Evolutionary conservation across 2,888 invertebrate genomes (phyloP).

Genomic region (Hypercompe scribonia): DNA sequence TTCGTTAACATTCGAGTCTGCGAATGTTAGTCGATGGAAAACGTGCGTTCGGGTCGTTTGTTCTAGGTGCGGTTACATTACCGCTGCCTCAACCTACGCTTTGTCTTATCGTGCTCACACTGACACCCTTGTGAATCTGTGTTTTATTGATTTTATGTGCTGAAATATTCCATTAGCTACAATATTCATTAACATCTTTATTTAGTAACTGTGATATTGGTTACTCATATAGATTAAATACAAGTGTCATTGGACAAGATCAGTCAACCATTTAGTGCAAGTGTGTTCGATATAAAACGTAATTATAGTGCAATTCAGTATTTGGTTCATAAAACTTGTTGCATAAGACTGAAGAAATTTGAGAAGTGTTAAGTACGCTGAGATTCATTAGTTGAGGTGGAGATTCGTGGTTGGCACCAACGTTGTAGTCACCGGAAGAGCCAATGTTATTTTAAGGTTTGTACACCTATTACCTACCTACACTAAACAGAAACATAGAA

Average conservation of each 20-base stretch:
- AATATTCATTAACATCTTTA: slow-evolving; percentile 58
- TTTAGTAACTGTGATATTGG: slow-evolving; percentile 64
- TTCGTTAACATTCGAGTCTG: slow-evolving; percentile 59
- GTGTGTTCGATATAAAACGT: slow-evolving; percentile 64
- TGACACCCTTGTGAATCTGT: slow-evolving; percentile 55
- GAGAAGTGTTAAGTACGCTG: slow-evolving; percentile 49
- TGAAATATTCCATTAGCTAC: slow-evolving; percentile 61
- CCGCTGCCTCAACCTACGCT: slow-evolving; percentile 64
- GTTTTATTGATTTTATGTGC: slow-evolving; percentile 70
- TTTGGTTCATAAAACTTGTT: slow-evolving; percentile 49
- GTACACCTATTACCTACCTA: slow-evolving; percentile 53
- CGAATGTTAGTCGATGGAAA: slow-evolving; percentile 68
- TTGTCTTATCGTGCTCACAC: slow-evolving; percentile 65
- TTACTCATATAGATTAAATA: slow-evolving; percentile 63
- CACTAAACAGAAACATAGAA: slow-evolving; percentile 50
- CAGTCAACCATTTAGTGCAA: slow-evolving; percentile 75
- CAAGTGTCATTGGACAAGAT: slow-evolving; percentile 73
- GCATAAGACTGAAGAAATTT: slow-evolving; percentile 51
- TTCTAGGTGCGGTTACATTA: slow-evolving; percentile 65
- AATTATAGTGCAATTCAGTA: slow-evolving; percentile 57
- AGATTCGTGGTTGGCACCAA: slow-evolving; percentile 70
- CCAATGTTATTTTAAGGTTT: slow-evolving; percentile 84
- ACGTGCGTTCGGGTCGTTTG: slow-evolving; percentile 64
- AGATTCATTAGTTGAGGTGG: slow-evolving; percentile 48
- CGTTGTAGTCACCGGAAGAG: slow-evolving; percentile 75